Evolutionary conservation across 2,888 invertebrate species (phyloP), one percentile per base, ranked within the genome.

Genomic region (Anthophora plumipes): DNA sequence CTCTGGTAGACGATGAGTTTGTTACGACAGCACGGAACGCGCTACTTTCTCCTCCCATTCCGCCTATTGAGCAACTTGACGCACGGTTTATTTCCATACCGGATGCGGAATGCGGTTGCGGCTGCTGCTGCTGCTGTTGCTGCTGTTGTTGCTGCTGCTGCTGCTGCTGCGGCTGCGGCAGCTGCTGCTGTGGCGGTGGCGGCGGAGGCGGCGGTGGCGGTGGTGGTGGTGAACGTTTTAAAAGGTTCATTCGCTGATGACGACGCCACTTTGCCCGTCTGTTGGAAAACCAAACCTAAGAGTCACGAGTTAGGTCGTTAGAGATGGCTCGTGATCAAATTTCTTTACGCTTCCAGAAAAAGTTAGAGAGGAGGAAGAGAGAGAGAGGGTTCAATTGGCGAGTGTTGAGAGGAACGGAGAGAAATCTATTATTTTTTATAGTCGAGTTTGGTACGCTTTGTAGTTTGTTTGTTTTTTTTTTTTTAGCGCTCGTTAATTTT

Each of bases 251-350:
- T 94, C 98, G 97, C 94, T 98, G 98, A 94, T 98, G 98, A 93
- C 98, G 97, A 94, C 98, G 96, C 98, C 98, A 98, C 96, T 98
- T 98, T 95, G 98, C 98, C 95, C 98, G 97, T 97, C 98, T 98
- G 97, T 98, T 98, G 96, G 98, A 98, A 97, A 98, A 98, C 98
- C 98, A 98, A 96, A 98, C 98, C 98, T 98, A 97, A 96, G 96
- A 96, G 95, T 95, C 96, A 96, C 95, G 96, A 94, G 94, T 94
- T 94, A 93, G 94, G 94, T 94, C 91, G 94, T 94, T 94, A 94
- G 94, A 94, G 94, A 94, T 94, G 94, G 94, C 94, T 88, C 85
- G 85, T 87, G 84, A 81, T 80, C 82, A 84, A 67, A 46, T 80
- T 64, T 72, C 60, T 71, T 69, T 72, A 72, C 59, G 63, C 73